Evolutionary conservation across 2,113 vertebrate genomes (phyloP), one percentile per base, ranked within the genome.

Genomic region (Plecturocebus donacophilus): DNA sequence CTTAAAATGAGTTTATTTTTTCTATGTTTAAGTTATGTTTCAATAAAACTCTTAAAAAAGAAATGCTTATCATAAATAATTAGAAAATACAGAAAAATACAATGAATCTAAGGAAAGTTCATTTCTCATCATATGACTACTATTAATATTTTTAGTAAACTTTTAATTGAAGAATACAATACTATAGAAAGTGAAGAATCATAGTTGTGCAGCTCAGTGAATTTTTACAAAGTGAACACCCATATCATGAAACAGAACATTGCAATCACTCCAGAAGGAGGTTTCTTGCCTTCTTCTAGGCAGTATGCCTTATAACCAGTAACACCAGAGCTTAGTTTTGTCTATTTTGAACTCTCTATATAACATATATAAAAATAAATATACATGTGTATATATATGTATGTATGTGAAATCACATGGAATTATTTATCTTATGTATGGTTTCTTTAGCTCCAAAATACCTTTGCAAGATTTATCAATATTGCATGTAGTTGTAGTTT

Each of bases 381-480:
- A 25, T 58, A 64, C 30, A 64, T 64, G 61, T 32, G 58, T 75
- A 25, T 66, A 35, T 81, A 2, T 71, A 12, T 83, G 14, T 27
- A 56, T 56, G 20, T 38, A 35, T 79, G 52, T 38, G 52, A 19
- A 82, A 82, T 82, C 47, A 56, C 79, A 35, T 49, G 4, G 8
- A 81, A 27, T 91, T 58, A 40, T 87, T 87, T 76, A 76, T 25
- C 40, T 87, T 79, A 54, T 73, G 38, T 83, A 30, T 87, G 45
- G 20, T 49, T 87, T 82, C 20, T 90, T 64, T 90, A 70, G n/a
- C 30, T 96, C 30, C 80, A 85, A 77, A 71, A 80, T 93, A 73
- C 25, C 42, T 93, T 86, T 86, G n/a, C n/a, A 89, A 61, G 71
- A 61, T 52, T 96, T 23, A 93, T 71, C 16, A 52, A 64, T 71